phyloP scores from a whole-genome alignment of 2,888 invertebrate genomes.

The Glaucopsyche alexis region DNA sequence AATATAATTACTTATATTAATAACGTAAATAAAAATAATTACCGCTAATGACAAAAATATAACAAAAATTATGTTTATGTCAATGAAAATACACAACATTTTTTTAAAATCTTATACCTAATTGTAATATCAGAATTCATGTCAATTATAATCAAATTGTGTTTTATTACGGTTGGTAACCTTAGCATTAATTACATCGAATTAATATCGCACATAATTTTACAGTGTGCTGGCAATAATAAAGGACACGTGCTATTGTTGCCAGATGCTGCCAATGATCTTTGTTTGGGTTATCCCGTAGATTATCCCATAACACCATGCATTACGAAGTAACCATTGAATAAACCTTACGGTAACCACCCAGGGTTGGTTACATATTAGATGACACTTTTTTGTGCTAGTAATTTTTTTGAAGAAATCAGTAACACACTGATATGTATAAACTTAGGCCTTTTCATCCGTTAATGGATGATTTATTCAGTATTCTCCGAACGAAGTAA shows the following conservation, averaged over 20 bases:
- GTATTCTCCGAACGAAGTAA: too few relatives aligned
- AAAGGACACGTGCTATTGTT: conserved; percentile 24
- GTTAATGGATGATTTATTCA: too few relatives aligned
- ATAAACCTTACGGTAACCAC: not conserved
- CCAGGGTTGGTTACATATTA: too few relatives aligned
- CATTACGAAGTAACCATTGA: not conserved
- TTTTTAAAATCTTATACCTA: not conserved
- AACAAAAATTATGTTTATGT: too few relatives aligned
- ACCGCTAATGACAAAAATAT: too few relatives aligned
- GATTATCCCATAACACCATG: conserved; percentile 3
- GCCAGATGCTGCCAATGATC: conserved; percentile 26
- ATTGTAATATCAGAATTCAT: not conserved
- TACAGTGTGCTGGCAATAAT: conserved; percentile 17
- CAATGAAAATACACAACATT: too few relatives aligned
- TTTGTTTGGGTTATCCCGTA: conserved; percentile 22
- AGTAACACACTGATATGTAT: too few relatives aligned
- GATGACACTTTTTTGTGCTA: too few relatives aligned
- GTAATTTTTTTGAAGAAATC: too few relatives aligned
- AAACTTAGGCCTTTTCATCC: too few relatives aligned
- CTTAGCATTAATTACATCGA: conserved; percentile 16
- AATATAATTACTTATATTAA: too few relatives aligned
- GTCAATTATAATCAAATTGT: conserved; percentile 5
- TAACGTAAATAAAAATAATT: too few relatives aligned
- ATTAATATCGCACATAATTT: conserved; percentile 14
- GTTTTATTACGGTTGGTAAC: conserved; percentile 8